Percentiles rank a stretch among this genome's conserved stretches.
phyloP scores from a whole-genome alignment of 2,888 invertebrate species.

The Eubasilissa splendida region DNA sequence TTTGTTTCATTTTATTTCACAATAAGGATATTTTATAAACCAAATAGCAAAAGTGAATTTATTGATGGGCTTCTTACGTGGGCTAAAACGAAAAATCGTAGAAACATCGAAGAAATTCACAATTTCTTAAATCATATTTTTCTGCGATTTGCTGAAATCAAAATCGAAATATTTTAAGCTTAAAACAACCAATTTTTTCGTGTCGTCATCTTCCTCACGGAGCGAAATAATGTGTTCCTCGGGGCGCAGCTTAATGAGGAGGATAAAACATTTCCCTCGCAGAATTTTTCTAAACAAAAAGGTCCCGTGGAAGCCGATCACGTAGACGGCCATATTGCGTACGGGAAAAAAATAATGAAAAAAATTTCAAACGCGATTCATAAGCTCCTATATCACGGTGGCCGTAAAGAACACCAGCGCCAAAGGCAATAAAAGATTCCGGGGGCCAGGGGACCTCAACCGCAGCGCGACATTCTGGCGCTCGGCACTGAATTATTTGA shows the following conservation, averaged over 20 bases:
- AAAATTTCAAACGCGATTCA: constrained; percentile 56
- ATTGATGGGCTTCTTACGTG: too few species aligned
- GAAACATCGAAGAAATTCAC: too few species aligned
- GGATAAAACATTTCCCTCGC: not conserved
- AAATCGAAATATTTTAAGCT: constrained; percentile 2
- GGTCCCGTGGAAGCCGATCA: constrained; percentile 37
- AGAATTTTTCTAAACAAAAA: constrained; percentile 35
- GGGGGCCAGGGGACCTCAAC: constrained; percentile 32
- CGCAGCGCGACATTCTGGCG: constrained; percentile 1
- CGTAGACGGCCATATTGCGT: constrained; percentile 48
- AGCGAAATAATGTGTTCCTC: not conserved
- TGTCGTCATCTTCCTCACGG: constrained; percentile 2
- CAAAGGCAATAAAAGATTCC: constrained; percentile 56
- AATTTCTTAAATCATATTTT: too few species aligned
- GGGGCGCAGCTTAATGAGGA: too few species aligned
- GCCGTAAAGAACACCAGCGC: constrained; percentile 57
- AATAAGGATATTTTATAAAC: too few species aligned
- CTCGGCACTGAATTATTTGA: not conserved
- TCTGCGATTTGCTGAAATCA: not conserved
- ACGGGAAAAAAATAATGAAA: constrained; percentile 54
- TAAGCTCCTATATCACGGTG: constrained; percentile 57
- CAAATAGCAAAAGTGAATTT: too few species aligned
- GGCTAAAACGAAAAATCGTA: too few species aligned
- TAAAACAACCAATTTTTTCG: not conserved
- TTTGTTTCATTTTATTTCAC: too few species aligned